Percentiles rank a stretch among this genome's conserved stretches.
Conservation (phyloP, 2,113 vertebrate species). For the Cyanoderma ruficeps region DNA sequence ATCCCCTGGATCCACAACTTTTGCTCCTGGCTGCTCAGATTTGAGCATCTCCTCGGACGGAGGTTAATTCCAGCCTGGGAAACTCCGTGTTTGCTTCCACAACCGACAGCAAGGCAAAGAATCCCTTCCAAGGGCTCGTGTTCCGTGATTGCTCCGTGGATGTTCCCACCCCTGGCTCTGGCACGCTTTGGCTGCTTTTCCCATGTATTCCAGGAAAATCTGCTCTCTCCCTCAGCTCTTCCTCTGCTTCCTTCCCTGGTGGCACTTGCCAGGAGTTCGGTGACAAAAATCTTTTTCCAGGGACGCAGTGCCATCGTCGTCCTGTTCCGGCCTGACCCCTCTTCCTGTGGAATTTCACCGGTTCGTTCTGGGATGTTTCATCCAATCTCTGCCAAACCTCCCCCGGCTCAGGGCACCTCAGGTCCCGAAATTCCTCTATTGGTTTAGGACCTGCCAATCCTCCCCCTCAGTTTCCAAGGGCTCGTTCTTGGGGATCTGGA, state of each 20-base stretch:
- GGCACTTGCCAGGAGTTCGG: not conserved
- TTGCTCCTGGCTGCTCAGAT: not conserved
- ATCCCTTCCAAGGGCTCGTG: not conserved
- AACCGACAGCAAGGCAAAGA: not conserved
- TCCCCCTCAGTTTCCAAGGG: not conserved
- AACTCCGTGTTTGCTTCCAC: not conserved
- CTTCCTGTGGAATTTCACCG: not conserved
- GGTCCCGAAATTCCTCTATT: not conserved
- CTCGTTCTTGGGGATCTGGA: not conserved
- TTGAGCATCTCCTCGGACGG: not conserved
- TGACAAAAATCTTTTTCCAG: not conserved
- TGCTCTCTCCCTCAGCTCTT: not conserved
- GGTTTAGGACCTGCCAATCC: not conserved
- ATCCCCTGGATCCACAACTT: not conserved
- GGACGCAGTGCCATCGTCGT: not conserved
- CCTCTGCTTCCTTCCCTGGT: not conserved
- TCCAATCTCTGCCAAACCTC: not conserved
- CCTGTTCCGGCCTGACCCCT: rapidly evolving
- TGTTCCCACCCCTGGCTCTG: not conserved
- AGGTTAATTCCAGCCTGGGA: not conserved
- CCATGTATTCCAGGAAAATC: not conserved
- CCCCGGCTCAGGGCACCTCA: not conserved
- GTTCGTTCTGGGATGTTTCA: not conserved
- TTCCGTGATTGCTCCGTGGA: not conserved
- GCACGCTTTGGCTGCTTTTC: not conserved